Evolutionary conservation across 2,888 invertebrate genomes (phyloP).

Genomic region (Agonopterix subpropinquella): DNA sequence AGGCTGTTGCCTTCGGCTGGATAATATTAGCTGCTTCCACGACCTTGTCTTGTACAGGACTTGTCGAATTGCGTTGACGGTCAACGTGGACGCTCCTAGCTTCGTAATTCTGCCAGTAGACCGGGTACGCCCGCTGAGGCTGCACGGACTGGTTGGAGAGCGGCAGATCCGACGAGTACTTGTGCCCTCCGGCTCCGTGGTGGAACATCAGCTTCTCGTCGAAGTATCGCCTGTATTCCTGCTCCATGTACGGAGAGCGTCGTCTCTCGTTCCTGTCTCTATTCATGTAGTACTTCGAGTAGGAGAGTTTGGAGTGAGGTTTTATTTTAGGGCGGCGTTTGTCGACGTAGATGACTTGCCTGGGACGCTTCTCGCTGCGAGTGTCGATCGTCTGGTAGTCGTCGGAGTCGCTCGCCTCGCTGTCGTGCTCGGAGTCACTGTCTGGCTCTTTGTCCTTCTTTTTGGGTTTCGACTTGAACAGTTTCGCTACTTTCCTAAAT

Average conservation of each 20-base stretch:
- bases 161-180: constrained; percentile 23
- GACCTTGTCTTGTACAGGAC: not conserved
- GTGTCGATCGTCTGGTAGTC: constrained; percentile 48
- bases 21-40: not conserved
- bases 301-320: constrained; percentile 29
- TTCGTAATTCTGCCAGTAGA: constrained; percentile 34
- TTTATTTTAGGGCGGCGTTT: constrained; percentile 7
- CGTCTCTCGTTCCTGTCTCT: constrained; percentile 20
- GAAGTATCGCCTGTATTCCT: constrained; percentile 48
- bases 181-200: constrained; percentile 12
- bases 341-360: constrained; percentile 1
- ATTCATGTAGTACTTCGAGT: constrained; percentile 5
- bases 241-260: constrained; percentile 43
- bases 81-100: constrained; percentile 24
- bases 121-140: constrained; percentile 2
- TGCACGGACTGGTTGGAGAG: constrained; percentile 9
- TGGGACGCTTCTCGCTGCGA: not conserved
- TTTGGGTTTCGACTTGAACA: constrained; percentile 32
- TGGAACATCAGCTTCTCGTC: constrained; percentile 40
- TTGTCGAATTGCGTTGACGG: not conserved
- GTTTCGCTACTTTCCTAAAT: constrained; percentile 41
- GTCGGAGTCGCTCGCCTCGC: constrained; percentile 37
- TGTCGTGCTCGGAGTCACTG: constrained; percentile 12
- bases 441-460: constrained; percentile 7
- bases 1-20: not conserved